These are phyloP conservation scores for Ceratina australensis DNA, from an alignment of 1,140 invertebrate species.

Conservation along the genomic window DNA sequence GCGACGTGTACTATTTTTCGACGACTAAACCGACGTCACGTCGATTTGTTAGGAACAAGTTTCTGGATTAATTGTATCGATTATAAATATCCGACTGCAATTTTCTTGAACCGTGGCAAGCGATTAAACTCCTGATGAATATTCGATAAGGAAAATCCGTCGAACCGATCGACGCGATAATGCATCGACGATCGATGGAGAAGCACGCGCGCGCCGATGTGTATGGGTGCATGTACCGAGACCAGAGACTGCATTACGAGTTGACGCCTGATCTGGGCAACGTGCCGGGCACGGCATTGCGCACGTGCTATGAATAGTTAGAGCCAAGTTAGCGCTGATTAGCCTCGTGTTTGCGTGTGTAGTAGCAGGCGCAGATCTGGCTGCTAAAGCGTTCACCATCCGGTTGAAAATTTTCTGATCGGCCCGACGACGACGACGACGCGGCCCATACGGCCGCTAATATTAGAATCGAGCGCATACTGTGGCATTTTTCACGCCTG, in stretches of 20 bases:
- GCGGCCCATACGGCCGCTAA: constrained; percentile 44
- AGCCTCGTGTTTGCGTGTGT: constrained; percentile 61
- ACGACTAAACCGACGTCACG: no score
- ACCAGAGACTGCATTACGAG: constrained; percentile 46
- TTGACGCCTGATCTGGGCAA: constrained; percentile 62
- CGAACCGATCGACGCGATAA: constrained; percentile 31
- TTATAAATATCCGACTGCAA: no score
- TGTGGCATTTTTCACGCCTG: constrained; percentile 30
- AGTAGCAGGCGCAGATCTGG: background rate
- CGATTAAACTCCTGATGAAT: background rate
- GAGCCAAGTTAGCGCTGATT: constrained; percentile 68
- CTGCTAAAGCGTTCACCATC: constrained; percentile 8
- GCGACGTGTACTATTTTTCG: no score
- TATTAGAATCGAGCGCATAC: constrained; percentile 60
- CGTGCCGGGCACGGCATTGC: constrained; percentile 66
- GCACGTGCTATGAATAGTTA: constrained; percentile 72
- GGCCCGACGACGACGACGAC: background rate
- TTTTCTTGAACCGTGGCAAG: background rate
- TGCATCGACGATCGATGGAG: constrained; percentile 4
- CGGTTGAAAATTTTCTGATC: constrained; percentile 62
- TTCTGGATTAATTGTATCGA: no score
- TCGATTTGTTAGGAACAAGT: no score
- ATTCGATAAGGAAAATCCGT: constrained; percentile 6
- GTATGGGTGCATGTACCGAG: background rate
- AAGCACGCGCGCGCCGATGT: constrained; percentile 22